phyloP scores from a whole-genome alignment of 2,113 vertebrate genomes.

The Columbina picui region DNA sequence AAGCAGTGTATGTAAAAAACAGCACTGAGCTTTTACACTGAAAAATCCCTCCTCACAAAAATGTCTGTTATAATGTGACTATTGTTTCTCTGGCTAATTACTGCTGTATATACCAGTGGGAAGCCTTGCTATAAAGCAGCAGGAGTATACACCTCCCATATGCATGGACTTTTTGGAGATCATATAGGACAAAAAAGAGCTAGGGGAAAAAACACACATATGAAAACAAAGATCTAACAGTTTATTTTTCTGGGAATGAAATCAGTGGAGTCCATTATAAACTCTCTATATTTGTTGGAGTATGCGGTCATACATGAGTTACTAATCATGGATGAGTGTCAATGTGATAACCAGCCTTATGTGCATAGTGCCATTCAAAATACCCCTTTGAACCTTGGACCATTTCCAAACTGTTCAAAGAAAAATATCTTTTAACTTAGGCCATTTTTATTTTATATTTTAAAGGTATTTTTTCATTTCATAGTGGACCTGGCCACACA shows the following conservation, averaged over 20 bases:
- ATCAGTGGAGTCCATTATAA: not conserved
- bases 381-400: not conserved
- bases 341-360: slow-evolving; percentile 14
- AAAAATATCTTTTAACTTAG: not conserved
- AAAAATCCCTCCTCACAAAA: not conserved
- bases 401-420: not conserved
- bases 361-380: slow-evolving; percentile 21
- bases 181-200: not conserved
- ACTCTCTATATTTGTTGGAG: not conserved
- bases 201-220: not conserved
- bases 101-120: slow-evolving; percentile 2
- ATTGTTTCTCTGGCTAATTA: slow-evolving; percentile 62
- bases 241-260: slow-evolving; percentile 54
- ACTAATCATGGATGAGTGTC: not conserved
- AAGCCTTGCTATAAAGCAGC: slow-evolving; percentile 46
- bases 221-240: slow-evolving; percentile 14
- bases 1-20: not conserved
- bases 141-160: not conserved
- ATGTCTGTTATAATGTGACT: not conserved
- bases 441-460: not conserved
- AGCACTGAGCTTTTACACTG: not conserved
- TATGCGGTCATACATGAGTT: not conserved
- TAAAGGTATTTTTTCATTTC: not conserved
- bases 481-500: not conserved
- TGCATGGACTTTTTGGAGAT: not conserved